A percentile compares a stretch with the other conserved stretches of the same genome.
phyloP scores from a whole-genome alignment of 2,797 vertebrate genomes.

The Sitta carolinensis region DNA sequence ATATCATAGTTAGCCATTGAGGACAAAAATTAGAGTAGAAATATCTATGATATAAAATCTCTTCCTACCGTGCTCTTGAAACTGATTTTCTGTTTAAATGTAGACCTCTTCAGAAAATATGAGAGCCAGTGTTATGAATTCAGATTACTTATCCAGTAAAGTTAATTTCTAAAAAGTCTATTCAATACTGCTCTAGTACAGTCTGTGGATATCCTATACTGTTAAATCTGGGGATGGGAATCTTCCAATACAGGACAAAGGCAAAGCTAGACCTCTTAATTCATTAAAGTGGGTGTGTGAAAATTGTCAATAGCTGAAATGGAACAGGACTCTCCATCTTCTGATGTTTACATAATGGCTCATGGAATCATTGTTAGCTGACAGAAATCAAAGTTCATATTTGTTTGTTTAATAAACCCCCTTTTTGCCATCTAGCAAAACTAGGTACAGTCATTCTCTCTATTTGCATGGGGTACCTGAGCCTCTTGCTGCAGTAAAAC shows the following conservation, averaged over 20 bases:
- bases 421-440: background rate
- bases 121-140: background rate
- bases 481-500: background rate
- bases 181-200: background rate
- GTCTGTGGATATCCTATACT: background rate
- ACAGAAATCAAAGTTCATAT: background rate
- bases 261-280: background rate
- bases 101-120: background rate
- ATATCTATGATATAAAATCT: background rate
- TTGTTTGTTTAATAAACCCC: background rate
- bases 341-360: background rate
- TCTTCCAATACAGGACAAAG: background rate
- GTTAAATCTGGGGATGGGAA: background rate
- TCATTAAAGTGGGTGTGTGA: background rate
- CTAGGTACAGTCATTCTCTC: background rate
- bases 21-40: background rate
- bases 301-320: background rate
- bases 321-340: background rate
- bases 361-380: background rate
- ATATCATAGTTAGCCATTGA: background rate
- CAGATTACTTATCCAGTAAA: background rate
- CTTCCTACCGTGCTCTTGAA: background rate
- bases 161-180: background rate
- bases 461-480: background rate
- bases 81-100: background rate